Evolutionary conservation across 2,113 vertebrate species (phyloP).

Genomic region (Phainopepla nitens): DNA sequence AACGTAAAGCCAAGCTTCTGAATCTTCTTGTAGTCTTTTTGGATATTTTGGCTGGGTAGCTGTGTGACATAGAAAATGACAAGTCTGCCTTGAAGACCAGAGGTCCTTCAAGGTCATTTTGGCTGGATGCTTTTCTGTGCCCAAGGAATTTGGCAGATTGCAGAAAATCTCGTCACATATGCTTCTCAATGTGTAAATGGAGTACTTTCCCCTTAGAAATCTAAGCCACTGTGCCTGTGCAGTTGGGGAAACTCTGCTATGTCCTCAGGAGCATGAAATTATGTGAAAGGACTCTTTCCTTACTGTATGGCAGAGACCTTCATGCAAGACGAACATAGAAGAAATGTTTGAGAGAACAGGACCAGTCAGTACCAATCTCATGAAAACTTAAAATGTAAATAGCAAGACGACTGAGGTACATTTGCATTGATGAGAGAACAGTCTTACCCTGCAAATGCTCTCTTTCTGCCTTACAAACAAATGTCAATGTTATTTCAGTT

Average conservation of each 20-base stretch:
- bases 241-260: neutral
- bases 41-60: neutral
- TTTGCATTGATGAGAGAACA: neutral
- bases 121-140: neutral
- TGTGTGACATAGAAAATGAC: neutral
- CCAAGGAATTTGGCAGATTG: neutral
- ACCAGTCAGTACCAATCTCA: neutral
- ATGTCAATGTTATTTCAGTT: neutral
- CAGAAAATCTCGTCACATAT: neutral
- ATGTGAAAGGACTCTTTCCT: neutral
- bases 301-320: neutral
- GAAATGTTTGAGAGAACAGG: neutral
- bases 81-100: neutral
- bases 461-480: neutral
- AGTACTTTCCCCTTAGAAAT: neutral
- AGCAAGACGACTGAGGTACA: neutral
- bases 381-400: neutral
- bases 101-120: neutral
- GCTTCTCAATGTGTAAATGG: neutral
- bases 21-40: neutral
- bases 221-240: neutral
- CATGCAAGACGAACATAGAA: neutral
- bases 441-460: neutral
- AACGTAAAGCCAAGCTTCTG: neutral
- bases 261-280: neutral